phyloP scores from a whole-genome alignment of 2,113 vertebrate species.

The Pipra filicauda region DNA sequence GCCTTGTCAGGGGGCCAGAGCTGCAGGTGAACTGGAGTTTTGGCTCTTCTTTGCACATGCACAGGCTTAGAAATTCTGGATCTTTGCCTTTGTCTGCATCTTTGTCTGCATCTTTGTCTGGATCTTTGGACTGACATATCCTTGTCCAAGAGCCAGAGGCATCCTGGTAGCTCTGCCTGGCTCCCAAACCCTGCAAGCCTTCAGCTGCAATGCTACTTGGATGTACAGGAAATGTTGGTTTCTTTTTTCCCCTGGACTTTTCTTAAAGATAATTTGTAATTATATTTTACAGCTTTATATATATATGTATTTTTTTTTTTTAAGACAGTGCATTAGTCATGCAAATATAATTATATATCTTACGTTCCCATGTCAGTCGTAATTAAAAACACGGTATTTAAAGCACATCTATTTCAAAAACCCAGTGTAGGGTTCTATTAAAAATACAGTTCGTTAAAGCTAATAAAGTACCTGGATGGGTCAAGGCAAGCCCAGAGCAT shows the following conservation, averaged over 20 bases:
- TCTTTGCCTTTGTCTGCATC: not conserved
- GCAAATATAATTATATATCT: not conserved
- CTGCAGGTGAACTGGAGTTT: not conserved
- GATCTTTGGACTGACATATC: not conserved
- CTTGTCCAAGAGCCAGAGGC: not conserved
- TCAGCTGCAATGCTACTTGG: not conserved
- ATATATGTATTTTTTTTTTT: not conserved
- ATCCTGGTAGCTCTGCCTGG: not conserved
- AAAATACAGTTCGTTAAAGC: not conserved
- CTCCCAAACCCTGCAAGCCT: not conserved
- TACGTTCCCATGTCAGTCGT: not conserved
- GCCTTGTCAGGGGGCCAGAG: not conserved
- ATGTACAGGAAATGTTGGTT: not conserved
- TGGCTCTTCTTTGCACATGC: not conserved
- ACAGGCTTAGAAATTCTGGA: not conserved
- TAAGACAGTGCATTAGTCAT: not conserved
- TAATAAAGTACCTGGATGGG: not conserved
- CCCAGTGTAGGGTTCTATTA: not conserved
- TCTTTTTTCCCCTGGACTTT: not conserved
- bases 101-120: not conserved
- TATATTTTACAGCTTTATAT: not conserved
- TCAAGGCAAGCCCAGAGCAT: not conserved
- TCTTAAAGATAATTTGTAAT: not conserved
- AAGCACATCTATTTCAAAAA: not conserved
- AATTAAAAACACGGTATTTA: constrained; percentile 24